Base-by-base conservation (phyloP, 1,140 invertebrate genomes). In the Zaprionus kolodkinae region DNA sequence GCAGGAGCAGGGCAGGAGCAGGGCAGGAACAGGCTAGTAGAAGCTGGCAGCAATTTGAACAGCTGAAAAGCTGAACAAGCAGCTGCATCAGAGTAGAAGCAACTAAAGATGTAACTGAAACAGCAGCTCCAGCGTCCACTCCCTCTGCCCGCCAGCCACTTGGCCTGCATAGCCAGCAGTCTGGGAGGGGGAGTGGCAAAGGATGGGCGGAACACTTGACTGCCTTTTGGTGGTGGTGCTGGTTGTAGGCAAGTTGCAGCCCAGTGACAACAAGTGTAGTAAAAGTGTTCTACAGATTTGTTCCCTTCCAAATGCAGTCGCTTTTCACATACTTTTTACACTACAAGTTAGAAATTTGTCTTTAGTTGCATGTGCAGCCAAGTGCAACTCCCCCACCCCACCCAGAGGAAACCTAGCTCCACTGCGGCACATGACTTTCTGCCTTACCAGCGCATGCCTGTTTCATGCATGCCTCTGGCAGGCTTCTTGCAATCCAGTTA, bases 51-150 rank as follows among this genome's bases (percentile, higher is more conserved):
- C 21, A 1, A 21, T 21, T 21, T 1, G 21, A 21, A 21, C 15
- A 21, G 77, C 73, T 80, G 43, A 73, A 86, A 81, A 87, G 79
- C 83, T 73, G 40, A 76, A 63, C 60, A 21, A 21, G 21, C 21
- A 21, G 13, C 27, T 30, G 27, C 27, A 43, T 15, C 68, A 36
- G 38, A 25, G 13, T n/a, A 45, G 38, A 9, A 50, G 40, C 55
- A 67, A 54, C 27, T 60, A 68, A 36, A 35, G 55, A 36, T 63
- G 61, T 72, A 80, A 76, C 81, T 80, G 54, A 73, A 86, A 79
- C 81, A 62, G 50, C 54, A 60, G 54, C 55, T 68, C 10, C 40
- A 9, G 30, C 21, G 66, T 69, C 45, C 62, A 52, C 36, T 52
- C 54, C 48, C 36, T 52, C 43, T 48, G 56, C 72, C 72, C 67